These are phyloP conservation scores for Hylyphantes graminicola DNA, from an alignment of 1,140 invertebrate genomes.

Conservation along the genomic window DNA sequence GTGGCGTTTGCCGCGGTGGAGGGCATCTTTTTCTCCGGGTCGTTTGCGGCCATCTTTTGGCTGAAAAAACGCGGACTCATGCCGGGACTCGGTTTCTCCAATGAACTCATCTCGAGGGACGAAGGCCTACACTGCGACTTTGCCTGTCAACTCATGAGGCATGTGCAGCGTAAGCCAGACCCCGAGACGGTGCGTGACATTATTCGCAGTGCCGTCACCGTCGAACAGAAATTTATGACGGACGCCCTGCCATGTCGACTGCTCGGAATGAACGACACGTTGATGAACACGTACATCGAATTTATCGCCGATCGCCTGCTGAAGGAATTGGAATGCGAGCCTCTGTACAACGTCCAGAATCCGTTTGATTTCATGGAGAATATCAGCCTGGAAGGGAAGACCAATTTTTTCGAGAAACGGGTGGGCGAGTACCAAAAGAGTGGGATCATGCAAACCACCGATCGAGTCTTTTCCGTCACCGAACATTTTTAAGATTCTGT, in stretches of 20 bases:
- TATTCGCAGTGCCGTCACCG: constrained; percentile 90
- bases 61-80: no score
- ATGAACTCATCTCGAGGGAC: constrained; percentile 79
- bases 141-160: constrained; percentile 97
- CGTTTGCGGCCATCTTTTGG: no score
- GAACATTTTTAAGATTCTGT: constrained; percentile 90
- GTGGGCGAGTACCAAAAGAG: constrained; percentile 98
- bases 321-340: constrained; percentile 86
- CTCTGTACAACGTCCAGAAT: constrained; percentile 93
- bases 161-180: constrained; percentile 89
- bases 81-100: no score
- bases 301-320: constrained; percentile 97
- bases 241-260: constrained; percentile 92
- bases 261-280: constrained; percentile 96
- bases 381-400: constrained; percentile 98
- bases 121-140: constrained; percentile 99
- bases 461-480: constrained; percentile 85
- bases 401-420: constrained; percentile 99
- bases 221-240: constrained; percentile 98
- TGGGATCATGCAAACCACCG: constrained; percentile 81
- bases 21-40: no score
- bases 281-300: constrained; percentile 98
- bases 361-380: constrained; percentile 99
- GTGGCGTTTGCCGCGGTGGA: no score
- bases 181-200: constrained; percentile 83